Evolutionary conservation across 2,888 invertebrate species (phyloP).

Genomic region (Eristalis arbustorum): DNA sequence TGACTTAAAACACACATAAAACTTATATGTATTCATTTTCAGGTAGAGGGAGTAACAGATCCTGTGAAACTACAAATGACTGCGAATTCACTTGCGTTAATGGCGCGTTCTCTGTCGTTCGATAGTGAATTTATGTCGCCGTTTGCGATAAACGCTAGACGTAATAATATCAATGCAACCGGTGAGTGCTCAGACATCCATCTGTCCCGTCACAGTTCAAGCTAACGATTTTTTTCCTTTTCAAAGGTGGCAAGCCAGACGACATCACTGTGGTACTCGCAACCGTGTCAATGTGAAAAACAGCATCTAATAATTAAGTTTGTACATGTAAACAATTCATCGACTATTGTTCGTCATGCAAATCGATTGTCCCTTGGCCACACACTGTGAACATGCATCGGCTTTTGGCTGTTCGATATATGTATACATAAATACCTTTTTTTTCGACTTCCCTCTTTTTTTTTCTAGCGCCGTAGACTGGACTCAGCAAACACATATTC

Average conservation of each 20-base stretch:
- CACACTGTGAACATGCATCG: constrained; percentile 20
- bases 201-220: background rate
- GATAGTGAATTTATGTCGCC: constrained; percentile 98
- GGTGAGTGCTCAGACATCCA: constrained; percentile 82
- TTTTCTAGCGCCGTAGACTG: constrained; percentile 25
- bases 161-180: constrained; percentile 95
- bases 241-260: constrained; percentile 97
- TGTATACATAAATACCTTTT: background rate
- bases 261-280: constrained; percentile 98
- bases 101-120: constrained; percentile 96
- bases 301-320: constrained; percentile 46
- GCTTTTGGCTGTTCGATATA: constrained; percentile 34
- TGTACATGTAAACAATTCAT: constrained; percentile 33
- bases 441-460: background rate
- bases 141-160: constrained; percentile 94
- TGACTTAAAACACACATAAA: background rate
- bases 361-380: constrained; percentile 28
- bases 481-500: constrained; percentile 18
- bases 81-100: constrained; percentile 96
- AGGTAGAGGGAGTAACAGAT: constrained; percentile 86
- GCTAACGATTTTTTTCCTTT: constrained; percentile 53
- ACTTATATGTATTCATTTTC: background rate
- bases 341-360: constrained; percentile 18
- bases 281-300: constrained; percentile 88
- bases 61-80: constrained; percentile 91